A percentile compares a stretch with the other conserved stretches of the same genome.
Evolutionary conservation across 2,113 vertebrate genomes (phyloP).

Genomic region (Mesoclemmys tuberculata): DNA sequence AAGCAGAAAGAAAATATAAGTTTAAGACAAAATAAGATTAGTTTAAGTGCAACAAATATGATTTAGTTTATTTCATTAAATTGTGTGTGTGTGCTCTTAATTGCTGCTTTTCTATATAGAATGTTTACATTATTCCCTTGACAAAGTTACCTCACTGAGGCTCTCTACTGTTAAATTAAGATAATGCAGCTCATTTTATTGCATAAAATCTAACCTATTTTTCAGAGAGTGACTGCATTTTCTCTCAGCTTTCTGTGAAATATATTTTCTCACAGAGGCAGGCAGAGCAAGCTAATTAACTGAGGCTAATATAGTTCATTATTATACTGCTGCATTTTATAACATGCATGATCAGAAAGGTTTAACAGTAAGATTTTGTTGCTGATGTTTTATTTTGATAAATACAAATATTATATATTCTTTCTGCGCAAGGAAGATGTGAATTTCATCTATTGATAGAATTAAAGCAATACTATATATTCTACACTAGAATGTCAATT

Average conservation of each 20-base stretch:
- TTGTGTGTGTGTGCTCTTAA: background rate
- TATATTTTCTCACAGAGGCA: background rate
- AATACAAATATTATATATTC: background rate
- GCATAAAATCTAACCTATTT: background rate
- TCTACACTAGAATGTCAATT: background rate
- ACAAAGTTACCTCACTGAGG: conserved; percentile 1
- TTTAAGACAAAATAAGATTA: background rate
- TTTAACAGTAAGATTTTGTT: background rate
- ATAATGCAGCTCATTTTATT: background rate
- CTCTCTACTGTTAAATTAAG: conserved; percentile 28
- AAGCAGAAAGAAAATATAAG: background rate
- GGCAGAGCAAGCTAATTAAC: background rate
- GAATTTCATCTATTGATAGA: conserved; percentile 8
- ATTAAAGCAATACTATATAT: background rate
- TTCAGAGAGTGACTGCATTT: background rate
- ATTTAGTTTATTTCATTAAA: background rate
- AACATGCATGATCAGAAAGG: background rate
- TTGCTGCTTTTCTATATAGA: background rate
- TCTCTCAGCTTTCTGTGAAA: background rate
- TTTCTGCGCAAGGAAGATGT: background rate
- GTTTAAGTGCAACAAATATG: background rate
- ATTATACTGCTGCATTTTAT: background rate
- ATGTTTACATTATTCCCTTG: background rate
- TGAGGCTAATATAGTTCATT: background rate
- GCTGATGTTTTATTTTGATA: background rate